These are phyloP conservation scores for Tribolium castaneum DNA, from an alignment of 1,140 invertebrate species.

Conservation along the genomic window DNA sequence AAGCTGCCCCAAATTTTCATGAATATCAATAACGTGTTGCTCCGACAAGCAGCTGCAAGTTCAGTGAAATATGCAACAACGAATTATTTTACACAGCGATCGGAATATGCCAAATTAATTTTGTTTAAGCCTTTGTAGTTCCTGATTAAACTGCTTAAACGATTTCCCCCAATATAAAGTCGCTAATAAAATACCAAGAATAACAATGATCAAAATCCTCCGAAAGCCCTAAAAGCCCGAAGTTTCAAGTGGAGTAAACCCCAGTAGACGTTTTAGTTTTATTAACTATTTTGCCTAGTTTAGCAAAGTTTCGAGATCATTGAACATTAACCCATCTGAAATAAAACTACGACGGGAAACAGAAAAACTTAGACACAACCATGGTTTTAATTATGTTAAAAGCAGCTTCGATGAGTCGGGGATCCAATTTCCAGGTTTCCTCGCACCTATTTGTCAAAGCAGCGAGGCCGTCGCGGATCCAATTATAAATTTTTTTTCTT, in stretches of 20 bases:
- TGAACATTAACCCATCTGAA: neutral
- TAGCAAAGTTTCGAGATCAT: neutral
- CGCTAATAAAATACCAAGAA: neutral
- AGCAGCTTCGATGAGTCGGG: neutral
- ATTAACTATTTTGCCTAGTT: neutral
- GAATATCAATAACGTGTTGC: neutral
- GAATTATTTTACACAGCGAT: too few relatives aligned
- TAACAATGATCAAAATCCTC: neutral
- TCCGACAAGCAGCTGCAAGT: too few relatives aligned
- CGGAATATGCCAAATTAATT: too few relatives aligned
- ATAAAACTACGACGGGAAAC: neutral
- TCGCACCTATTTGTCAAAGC: constrained; percentile 11
- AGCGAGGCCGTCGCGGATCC: constrained; percentile 16
- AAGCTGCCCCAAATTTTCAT: constrained; percentile 3
- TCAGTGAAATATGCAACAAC: too few relatives aligned
- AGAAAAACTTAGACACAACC: neutral
- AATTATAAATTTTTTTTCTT: constrained; percentile 42
- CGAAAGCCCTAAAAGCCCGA: neutral
- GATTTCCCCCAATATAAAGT: neutral
- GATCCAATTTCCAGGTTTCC: neutral
- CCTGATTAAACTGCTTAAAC: neutral
- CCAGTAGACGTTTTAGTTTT: neutral
- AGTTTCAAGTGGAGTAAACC: neutral
- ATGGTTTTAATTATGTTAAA: constrained; percentile 9
- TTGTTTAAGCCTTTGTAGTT: too few relatives aligned